A percentile compares a stretch with the other conserved stretches of the same genome.
Conservation (phyloP, 2,797 vertebrate species). For the Enteromius thamalakanensis region DNA sequence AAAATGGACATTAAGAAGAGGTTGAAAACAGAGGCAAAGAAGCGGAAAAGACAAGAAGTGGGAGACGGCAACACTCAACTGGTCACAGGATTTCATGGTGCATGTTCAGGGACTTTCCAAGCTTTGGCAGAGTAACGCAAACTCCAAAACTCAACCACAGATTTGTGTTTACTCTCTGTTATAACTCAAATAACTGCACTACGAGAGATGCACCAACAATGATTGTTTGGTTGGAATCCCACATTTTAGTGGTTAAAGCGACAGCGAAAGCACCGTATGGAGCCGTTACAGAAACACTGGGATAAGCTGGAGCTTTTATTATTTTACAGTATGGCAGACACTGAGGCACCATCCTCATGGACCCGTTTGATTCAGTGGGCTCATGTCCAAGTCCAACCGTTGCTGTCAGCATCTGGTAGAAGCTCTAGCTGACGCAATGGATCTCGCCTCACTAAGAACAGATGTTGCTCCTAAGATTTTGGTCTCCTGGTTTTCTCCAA, state of each 20-base stretch:
- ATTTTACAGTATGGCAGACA: conserved; percentile 64
- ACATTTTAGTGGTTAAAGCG: conserved; percentile 15
- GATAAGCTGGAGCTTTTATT: conserved; percentile 35
- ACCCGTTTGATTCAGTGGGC: conserved; percentile 58
- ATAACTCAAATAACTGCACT: conserved; percentile 36
- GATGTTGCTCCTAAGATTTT: conserved; percentile 59
- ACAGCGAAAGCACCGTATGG: conserved; percentile 8
- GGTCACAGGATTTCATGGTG: conserved; percentile 20
- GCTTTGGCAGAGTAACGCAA: conserved; percentile 11
- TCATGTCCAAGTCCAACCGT: conserved; percentile 66
- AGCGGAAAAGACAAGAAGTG: conserved; percentile 19
- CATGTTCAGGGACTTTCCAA: conserved; percentile 41
- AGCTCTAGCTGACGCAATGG: conserved; percentile 68
- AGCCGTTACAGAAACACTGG: conserved; percentile 21
- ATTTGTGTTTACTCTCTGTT: conserved; percentile 21
- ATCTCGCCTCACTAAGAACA: conserved; percentile 59
- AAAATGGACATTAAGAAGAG: not conserved
- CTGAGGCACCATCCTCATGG: conserved; percentile 61
- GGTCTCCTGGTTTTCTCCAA: conserved; percentile 58
- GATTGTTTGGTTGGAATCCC: conserved; percentile 36
- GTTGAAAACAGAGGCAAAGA: conserved; percentile 14
- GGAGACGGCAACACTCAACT: conserved; percentile 5
- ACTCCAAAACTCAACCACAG: conserved; percentile 21
- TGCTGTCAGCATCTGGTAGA: conserved; percentile 72
- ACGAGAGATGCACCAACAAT: conserved; percentile 37